Evolutionary conservation across 2,113 vertebrate species (phyloP), one percentile per base, ranked within the genome.

Genomic region (Tauraco erythrolophus): DNA sequence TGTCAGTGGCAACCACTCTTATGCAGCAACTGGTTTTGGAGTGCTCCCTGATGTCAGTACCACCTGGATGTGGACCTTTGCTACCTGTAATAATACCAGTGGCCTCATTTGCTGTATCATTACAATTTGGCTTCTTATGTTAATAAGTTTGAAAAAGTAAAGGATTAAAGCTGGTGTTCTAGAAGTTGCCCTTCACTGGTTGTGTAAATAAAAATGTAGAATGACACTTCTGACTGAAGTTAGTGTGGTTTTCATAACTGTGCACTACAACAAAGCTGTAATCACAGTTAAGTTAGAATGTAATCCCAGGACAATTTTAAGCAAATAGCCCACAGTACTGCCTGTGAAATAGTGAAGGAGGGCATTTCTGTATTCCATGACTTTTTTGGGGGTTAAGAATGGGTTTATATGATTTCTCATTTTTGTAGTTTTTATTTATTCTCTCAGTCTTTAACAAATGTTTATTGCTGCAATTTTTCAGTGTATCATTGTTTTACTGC

Each of bases 41-140:
- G 98, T 98, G 98, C 98, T 98, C 98, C 98, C 98, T 99, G 99
- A 99, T 98, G 98, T 98, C 98, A 98, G 93, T 98, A 97, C 98
- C 98, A 98, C 98, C 98, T 97, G 98, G 98, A 98, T 97, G 98
- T 98, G 98, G 98, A 98, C 99, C 97, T 98, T 98, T 98, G 98
- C 98, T 99, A 98, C 98, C 98, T 98, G 98, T 99, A 98, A 98
- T 98, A 98, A 98, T 99, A 98, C 98, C 98, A 98, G 98, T 99
- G 99, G 99, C 99, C 98, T 99, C 98, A 97, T 98, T 98, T 98
- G 98, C 98, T 98, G 96, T 98, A 98, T 99, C 97, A 99, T 99
- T 99, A 99, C 98, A 92, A 99, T 99, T 99, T 99, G 99, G 98
- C 98, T 98, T 99, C 98, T 98, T 98, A 98, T 98, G 96, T 98